Evolutionary conservation across 2,888 invertebrate genomes (phyloP).

Genomic region (Conchocele bisecta): DNA sequence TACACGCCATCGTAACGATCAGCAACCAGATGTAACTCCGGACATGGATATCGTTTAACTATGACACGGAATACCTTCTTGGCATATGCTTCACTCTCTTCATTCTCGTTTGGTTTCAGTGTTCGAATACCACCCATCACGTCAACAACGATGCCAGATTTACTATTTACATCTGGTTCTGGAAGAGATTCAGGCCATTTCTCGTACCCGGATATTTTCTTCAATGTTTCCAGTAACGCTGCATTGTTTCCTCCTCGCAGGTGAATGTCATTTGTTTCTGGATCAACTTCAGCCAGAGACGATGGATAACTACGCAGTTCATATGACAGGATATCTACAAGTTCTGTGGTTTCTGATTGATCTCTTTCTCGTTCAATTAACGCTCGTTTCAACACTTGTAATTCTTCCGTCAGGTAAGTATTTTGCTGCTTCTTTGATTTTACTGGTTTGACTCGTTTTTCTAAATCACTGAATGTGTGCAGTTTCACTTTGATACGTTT

Average conservation of each 20-base stretch:
- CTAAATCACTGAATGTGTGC: not conserved
- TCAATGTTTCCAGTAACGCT: not conserved
- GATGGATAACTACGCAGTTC: not conserved
- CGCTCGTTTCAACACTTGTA: conserved; percentile 1
- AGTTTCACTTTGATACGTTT: not conserved
- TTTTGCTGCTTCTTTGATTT: not conserved
- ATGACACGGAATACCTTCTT: not conserved
- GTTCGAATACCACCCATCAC: not conserved
- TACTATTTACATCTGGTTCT: not conserved
- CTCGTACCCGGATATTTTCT: not conserved
- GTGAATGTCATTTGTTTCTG: not conserved
- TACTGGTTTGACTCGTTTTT: not conserved
- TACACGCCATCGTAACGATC: conserved; percentile 4
- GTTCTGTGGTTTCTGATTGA: not conserved
- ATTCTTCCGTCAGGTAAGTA: not conserved
- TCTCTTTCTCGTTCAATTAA: not conserved
- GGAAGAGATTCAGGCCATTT: not conserved
- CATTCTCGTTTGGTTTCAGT: not conserved
- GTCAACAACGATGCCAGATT: not conserved
- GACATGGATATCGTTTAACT: not conserved
- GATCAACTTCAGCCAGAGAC: not conserved
- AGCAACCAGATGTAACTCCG: not conserved
- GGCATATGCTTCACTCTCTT: not conserved
- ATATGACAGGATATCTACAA: not conserved
- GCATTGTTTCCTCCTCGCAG: not conserved